Conservation (phyloP, 2,888 invertebrate species). For the Phortica okadai region DNA sequence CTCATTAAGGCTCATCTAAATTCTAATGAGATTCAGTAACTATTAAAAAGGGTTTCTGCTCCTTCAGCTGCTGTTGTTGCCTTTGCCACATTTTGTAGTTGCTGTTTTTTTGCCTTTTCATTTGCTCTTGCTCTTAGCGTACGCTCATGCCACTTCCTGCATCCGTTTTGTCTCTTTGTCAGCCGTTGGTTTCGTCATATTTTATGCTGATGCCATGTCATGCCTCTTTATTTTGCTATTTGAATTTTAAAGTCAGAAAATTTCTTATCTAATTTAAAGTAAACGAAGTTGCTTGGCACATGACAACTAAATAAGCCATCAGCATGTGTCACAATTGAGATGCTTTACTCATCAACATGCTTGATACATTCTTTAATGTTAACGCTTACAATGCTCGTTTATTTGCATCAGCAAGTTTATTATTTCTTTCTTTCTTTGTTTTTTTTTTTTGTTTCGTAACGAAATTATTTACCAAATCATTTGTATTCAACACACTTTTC, state of each 20-base stretch:
- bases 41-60: slow-evolving; percentile 65
- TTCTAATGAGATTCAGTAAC: slow-evolving; percentile 76
- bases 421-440: neutral
- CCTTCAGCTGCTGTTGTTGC: neutral
- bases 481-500: slow-evolving; percentile 61
- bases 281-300: no score
- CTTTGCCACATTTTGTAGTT: neutral
- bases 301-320: no score
- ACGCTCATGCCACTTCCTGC: slow-evolving; percentile 2
- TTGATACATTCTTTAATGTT: neutral
- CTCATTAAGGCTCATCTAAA: slow-evolving; percentile 77
- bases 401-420: slow-evolving; percentile 3
- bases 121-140: neutral
- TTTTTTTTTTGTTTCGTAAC: neutral
- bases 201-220: slow-evolving; percentile 21
- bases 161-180: no score
- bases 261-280: no score
- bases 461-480: slow-evolving; percentile 56
- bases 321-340: no score
- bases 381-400: neutral
- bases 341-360: neutral
- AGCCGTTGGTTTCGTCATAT: neutral
- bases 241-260: no score
- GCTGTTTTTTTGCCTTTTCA: neutral
- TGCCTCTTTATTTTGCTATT: no score